phyloP scores from a whole-genome alignment of 1,140 invertebrate genomes.

The Tetragonula clypearis region DNA sequence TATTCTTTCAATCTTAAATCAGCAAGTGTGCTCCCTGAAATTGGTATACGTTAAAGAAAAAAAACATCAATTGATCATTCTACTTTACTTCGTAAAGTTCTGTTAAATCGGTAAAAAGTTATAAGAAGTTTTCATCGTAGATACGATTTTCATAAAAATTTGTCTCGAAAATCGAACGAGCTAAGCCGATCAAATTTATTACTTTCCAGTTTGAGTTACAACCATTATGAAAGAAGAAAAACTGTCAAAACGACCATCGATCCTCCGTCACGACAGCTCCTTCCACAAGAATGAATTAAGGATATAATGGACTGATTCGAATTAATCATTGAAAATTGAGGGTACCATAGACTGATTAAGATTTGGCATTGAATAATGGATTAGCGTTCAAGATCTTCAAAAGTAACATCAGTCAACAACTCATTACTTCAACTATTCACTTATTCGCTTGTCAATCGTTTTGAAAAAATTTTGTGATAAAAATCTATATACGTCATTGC shows the following conservation, averaged over 20 bases:
- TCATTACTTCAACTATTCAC: background rate
- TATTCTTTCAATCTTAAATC: background rate
- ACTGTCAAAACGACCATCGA: constrained; percentile 19
- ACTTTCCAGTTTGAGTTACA: background rate
- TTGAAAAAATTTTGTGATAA: background rate
- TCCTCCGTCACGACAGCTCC: background rate
- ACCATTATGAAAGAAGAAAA: background rate
- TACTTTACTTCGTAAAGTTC: background rate
- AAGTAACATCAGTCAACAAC: background rate
- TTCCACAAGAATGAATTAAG: background rate
- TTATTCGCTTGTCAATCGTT: background rate
- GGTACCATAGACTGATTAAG: constrained; percentile 1
- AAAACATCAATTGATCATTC: background rate
- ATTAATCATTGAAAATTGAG: constrained; percentile 15
- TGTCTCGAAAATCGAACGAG: background rate
- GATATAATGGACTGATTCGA: constrained; percentile 14
- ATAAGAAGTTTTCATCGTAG: background rate
- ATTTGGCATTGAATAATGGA: constrained; percentile 19
- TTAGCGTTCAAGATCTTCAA: background rate
- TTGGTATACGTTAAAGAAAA: background rate
- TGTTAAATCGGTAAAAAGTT: background rate
- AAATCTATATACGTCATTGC: background rate
- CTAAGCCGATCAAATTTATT: background rate
- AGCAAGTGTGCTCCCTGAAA: background rate
- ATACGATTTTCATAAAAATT: background rate